Evolutionary conservation across 2,113 vertebrate genomes (phyloP), one percentile per base, ranked within the genome.

Genomic region (Leptobrachium leishanense): DNA sequence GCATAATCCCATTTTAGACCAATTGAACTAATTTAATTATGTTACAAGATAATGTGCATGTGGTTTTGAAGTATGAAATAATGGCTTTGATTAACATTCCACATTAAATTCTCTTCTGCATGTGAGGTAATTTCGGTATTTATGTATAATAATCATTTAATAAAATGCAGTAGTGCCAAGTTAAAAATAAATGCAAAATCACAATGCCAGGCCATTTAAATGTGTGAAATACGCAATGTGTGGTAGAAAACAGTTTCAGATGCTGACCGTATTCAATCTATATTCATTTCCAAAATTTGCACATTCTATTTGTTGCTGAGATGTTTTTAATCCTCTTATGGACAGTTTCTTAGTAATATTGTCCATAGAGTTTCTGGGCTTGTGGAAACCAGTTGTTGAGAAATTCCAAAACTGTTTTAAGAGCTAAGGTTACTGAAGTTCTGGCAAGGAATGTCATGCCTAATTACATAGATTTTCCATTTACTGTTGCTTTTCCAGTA

Each of bases 401-500:
- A 31, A 31, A 15, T 13, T 65, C 43, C 44, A 70, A 6, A 43
- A 66, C 5, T 75, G 20, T 75, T 54, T 50, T n/a, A 66, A 44
- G 9, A 64, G 31, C 63, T 67, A 53, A 67, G 74, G 74, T 75
- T 67, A 75, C 39, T 75, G 43, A 20, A 67, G 74, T 75, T 75
- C 39, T 66, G 63, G 63, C 15, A 46, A 10, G 8, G n/a, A 66
- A 31, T 31, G 40, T 40, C 64, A n/a, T 43, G 44, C 5, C 31
- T 75, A 54, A 74, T 65, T 75, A 39, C 44, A 53, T 50, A 50
- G 4, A 50, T 67, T 75, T 75, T 75, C 44, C 63, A 67, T 55
- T 67, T 53, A n/a, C n/a, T 64, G n/a, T 31, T 42, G 43, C 39
- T 41, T 40, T 75, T 43, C 39, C 41, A 41, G 7, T 11, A 68